Evolutionary conservation across 2,797 vertebrate species (phyloP).

Genomic region (Myiotriccus ornatus): DNA sequence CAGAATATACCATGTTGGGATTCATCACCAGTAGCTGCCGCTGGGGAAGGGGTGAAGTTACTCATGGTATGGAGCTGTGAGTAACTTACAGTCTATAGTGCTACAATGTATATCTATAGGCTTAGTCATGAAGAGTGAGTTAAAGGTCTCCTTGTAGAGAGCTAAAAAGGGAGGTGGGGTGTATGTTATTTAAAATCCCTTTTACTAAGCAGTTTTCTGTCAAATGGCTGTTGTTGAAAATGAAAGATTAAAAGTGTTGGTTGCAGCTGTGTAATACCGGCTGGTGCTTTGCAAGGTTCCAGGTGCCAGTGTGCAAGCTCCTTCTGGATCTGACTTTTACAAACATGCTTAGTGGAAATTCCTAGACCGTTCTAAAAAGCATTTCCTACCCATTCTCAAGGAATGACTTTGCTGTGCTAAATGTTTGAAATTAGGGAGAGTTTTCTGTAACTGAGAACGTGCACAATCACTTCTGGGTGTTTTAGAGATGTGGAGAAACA

Average conservation of each 20-base stretch:
- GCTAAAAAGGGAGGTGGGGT: background rate
- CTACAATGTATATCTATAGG: background rate
- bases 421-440: background rate
- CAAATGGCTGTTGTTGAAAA: background rate
- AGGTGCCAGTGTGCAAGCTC: background rate
- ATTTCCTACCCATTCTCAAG: background rate
- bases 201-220: background rate
- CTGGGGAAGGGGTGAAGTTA: background rate
- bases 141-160: background rate
- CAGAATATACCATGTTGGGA: fast-evolving
- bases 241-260: background rate
- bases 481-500: background rate
- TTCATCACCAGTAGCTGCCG: background rate
- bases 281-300: background rate
- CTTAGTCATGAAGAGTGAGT: background rate
- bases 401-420: background rate
- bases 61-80: background rate
- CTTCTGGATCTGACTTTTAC: background rate
- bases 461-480: background rate
- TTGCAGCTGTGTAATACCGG: background rate
- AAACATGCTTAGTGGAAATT: background rate
- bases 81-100: background rate
- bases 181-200: background rate
- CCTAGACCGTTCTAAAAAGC: background rate
- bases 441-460: background rate